phyloP scores from a whole-genome alignment of 1,140 invertebrate species.

The Drosophila sproati region DNA sequence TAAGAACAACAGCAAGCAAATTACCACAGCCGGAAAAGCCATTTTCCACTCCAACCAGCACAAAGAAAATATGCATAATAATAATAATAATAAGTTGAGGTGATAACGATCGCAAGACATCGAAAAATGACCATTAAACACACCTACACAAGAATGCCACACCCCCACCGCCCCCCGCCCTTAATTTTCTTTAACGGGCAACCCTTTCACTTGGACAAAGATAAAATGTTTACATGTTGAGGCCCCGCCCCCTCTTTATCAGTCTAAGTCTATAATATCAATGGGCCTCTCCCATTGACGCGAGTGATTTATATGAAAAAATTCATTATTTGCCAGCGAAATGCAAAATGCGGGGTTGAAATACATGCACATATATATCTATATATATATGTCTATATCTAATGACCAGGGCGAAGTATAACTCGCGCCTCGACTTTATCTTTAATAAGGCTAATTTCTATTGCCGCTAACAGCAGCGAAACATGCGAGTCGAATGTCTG shows the following conservation, averaged over 20 bases:
- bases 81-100: slow-evolving; percentile 72
- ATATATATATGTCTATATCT: not conserved
- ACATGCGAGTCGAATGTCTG: slow-evolving; percentile 61
- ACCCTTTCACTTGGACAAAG: slow-evolving; percentile 61
- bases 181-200: slow-evolving; percentile 15
- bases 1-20: slow-evolving; percentile 65
- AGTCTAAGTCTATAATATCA: slow-evolving; percentile 46
- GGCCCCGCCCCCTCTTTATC: not conserved
- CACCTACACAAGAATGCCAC: slow-evolving; percentile 56
- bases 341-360: slow-evolving; percentile 55
- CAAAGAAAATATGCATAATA: slow-evolving; percentile 59
- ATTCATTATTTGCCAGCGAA: slow-evolving; percentile 80
- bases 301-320: slow-evolving; percentile 80
- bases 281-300: slow-evolving; percentile 76
- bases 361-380: not conserved
- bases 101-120: slow-evolving; percentile 81
- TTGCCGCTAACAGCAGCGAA: slow-evolving; percentile 70
- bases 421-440: slow-evolving; percentile 64
- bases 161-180: slow-evolving; percentile 15
- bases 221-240: slow-evolving; percentile 63
- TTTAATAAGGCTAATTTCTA: slow-evolving; percentile 83
- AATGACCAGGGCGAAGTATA: slow-evolving; percentile 64
- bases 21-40: slow-evolving; percentile 22
- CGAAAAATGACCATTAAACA: slow-evolving; percentile 82
- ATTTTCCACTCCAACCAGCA: not conserved